phyloP scores from a whole-genome alignment of 1,140 invertebrate genomes.

The Anastatus disparis region DNA sequence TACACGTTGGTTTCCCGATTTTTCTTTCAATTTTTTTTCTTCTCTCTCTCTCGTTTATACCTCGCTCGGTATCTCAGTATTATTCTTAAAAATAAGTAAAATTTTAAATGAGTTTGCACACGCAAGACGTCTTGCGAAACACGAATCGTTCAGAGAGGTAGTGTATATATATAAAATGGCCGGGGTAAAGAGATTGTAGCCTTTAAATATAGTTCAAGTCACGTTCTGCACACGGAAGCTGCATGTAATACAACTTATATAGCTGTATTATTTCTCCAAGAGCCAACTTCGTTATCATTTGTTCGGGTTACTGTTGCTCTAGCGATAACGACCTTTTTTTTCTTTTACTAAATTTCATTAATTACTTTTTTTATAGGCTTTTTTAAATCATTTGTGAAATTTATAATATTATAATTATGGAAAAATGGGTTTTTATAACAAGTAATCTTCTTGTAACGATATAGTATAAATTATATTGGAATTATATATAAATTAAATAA shows the following conservation, averaged over 20 bases:
- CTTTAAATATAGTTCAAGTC: slow-evolving; percentile 37
- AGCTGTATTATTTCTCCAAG: slow-evolving; percentile 47
- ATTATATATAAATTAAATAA: too few species aligned
- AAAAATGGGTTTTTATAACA: too few species aligned
- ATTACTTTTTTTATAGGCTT: slow-evolving; percentile 21
- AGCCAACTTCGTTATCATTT: slow-evolving; percentile 22
- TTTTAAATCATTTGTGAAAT: too few species aligned
- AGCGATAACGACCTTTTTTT: slow-evolving; percentile 21
- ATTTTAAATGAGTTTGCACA: slow-evolving; percentile 40
- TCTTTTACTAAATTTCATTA: slow-evolving; percentile 12
- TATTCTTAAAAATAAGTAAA: not conserved
- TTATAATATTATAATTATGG: too few species aligned
- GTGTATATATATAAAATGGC: too few species aligned
- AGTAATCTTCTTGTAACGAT: too few species aligned
- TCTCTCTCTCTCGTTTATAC: not conserved
- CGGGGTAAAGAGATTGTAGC: slow-evolving; percentile 10
- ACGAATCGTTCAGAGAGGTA: slow-evolving; percentile 19
- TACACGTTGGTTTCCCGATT: too few species aligned
- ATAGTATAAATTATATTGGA: too few species aligned
- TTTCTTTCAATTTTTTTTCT: not conserved
- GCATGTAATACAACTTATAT: slow-evolving; percentile 48
- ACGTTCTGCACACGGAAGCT: slow-evolving; percentile 43
- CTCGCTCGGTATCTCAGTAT: too few species aligned
- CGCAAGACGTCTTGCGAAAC: slow-evolving; percentile 32
- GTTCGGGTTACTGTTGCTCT: slow-evolving; percentile 8